Conservation (phyloP, 2,113 vertebrate species). For the Condylura cristata region DNA sequence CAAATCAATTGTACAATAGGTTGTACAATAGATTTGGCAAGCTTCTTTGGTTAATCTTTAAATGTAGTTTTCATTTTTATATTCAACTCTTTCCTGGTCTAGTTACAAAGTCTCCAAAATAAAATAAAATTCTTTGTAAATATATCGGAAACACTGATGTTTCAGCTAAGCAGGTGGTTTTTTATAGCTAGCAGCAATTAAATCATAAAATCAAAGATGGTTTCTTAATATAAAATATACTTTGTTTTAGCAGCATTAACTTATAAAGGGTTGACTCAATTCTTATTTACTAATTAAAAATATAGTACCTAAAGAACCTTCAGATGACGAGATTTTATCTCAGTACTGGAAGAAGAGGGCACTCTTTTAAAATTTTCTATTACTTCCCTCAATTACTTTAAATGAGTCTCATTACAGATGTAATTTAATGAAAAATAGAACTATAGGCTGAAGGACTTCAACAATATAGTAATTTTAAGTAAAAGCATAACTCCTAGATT, state of each 20-base stretch:
- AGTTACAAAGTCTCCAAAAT: not conserved
- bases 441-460: not conserved
- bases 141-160: not conserved
- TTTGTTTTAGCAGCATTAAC: constrained; percentile 17
- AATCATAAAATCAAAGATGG: not conserved
- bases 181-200: not conserved
- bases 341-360: constrained; percentile 2
- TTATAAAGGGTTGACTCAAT: not conserved
- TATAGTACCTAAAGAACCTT: not conserved
- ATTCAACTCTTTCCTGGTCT: not conserved
- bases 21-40: not conserved
- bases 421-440: constrained; percentile 35
- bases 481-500: not conserved
- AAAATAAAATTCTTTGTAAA: not conserved
- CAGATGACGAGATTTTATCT: constrained; percentile 16
- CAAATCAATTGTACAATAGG: not conserved
- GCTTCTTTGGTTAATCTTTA: not conserved
- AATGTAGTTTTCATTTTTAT: not conserved
- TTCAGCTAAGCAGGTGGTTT: not conserved
- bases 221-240: constrained; percentile 38
- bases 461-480: not conserved
- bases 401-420: constrained; percentile 44
- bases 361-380: constrained; percentile 40
- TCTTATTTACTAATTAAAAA: constrained; percentile 39
- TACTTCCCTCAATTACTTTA: constrained; percentile 55